Base-by-base conservation (phyloP, 2,888 invertebrate genomes). In the Norana najaformis region DNA sequence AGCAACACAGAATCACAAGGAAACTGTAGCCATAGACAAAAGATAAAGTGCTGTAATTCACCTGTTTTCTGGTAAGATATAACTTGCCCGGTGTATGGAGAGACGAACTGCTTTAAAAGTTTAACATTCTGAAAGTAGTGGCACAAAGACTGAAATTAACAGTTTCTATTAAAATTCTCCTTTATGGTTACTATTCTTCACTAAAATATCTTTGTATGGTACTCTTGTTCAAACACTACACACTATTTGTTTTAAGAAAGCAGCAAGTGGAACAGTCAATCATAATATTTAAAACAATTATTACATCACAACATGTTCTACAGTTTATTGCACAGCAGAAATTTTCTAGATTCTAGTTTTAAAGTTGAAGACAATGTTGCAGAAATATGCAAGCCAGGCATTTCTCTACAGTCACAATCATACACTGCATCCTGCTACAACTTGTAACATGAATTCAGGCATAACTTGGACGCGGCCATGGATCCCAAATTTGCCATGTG, bases 21-120 rank as follows among this genome's bases (percentile, higher is more conserved):
- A 41, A 89, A 47, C 34, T 41, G 14, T 41, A 47, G 23, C 35
- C 5, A 4, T 23, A 90, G 18, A 47, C n/a, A 18, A 14, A 41
- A 41, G 41, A 88, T 34, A 37, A 37, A n/a, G 89, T 39, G 35
- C 89, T 88, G 47, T 82, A 39, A 89, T 93, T 93, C 92, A 95
- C 96, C 93, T 82, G 94, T 95, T 93, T 93, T 94, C 92, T 92
- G 92, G 38, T 93, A 92, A 13, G 93, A 92, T 2, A 96, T 91
- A 20, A 96, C 96, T 94, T 96, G 96, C 36, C 98, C 98, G 92
- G 97, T 97, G 93, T 97, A 96, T 53, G 97, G 96, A 5, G 97
- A 97, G 93, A 98, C 97, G 94, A 99, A 98, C 94, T 98, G 98
- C 92, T 97, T 96, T 88, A 99, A 94, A 88, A 99, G 95, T 90